Conservation (phyloP, 2,888 invertebrate genomes). For the Eurytoma californica region DNA sequence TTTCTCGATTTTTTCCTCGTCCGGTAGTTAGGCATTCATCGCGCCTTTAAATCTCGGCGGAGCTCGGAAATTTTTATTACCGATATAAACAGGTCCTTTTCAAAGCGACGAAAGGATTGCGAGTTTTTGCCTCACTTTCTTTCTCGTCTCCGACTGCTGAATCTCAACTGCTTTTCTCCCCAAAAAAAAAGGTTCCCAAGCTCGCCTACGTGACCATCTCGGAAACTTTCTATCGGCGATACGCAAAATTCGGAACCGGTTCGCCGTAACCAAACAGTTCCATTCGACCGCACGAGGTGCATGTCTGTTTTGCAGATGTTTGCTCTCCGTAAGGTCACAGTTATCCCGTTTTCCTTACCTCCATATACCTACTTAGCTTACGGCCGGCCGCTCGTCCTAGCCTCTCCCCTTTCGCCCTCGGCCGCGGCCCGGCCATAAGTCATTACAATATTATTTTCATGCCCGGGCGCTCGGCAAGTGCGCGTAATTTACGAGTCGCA, state of each 20-base stretch:
- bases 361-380: neutral
- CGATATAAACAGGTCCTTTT: neutral
- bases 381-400: neutral
- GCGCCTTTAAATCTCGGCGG: neutral
- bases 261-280: neutral
- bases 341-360: neutral
- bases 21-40: neutral
- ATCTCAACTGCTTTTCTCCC: too few species aligned
- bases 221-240: neutral
- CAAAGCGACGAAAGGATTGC: neutral
- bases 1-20: neutral
- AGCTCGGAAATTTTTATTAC: neutral
- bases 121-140: neutral
- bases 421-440: neutral
- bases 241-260: neutral
- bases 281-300: neutral
- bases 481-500: neutral
- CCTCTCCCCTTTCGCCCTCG: neutral
- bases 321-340: too few species aligned
- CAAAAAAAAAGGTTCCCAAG: too few species aligned
- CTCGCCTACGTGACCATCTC: too few species aligned
- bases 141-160: neutral
- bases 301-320: too few species aligned
- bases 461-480: neutral
- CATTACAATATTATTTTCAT: constrained; percentile 29